Conservation (phyloP, 2,797 vertebrate species). For the Heliangelus exortis region DNA sequence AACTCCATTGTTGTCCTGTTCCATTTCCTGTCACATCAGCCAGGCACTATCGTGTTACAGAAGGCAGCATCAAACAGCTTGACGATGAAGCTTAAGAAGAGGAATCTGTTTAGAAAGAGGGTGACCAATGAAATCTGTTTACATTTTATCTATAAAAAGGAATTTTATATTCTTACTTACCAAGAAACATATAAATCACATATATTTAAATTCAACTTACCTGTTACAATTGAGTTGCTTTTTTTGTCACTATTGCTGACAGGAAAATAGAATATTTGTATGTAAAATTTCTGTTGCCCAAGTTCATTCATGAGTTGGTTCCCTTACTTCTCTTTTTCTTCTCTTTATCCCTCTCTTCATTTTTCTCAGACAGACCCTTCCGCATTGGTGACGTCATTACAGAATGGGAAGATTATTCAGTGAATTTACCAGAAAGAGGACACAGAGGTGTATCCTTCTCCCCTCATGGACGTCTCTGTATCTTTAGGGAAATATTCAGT, state of each 20-base stretch:
- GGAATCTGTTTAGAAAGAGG: not conserved
- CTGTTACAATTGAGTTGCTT: not conserved
- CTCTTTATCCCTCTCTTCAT: not conserved
- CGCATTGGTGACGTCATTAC: not conserved
- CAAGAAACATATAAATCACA: not conserved
- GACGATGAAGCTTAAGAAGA: not conserved
- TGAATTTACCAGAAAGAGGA: not conserved
- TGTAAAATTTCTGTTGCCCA: fast-evolving
- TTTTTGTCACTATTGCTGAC: not conserved
- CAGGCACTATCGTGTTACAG: not conserved
- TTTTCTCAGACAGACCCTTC: not conserved
- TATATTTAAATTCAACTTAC: not conserved
- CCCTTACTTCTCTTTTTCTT: no score
- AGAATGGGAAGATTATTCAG: not conserved
- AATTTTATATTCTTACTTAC: not conserved
- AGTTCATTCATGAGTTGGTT: not conserved
- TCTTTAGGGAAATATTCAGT: not conserved
- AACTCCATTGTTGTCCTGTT: not conserved
- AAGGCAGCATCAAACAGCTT: not conserved
- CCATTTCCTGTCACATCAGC: not conserved
- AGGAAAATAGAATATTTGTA: not conserved
- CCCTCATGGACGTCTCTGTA: not conserved
- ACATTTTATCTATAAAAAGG: not conserved
- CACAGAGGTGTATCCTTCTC: not conserved
- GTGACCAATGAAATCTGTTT: not conserved